These are phyloP conservation scores for Wasmannia auropunctata DNA, from an alignment of 1,140 invertebrate species.

Conservation along the genomic window DNA sequence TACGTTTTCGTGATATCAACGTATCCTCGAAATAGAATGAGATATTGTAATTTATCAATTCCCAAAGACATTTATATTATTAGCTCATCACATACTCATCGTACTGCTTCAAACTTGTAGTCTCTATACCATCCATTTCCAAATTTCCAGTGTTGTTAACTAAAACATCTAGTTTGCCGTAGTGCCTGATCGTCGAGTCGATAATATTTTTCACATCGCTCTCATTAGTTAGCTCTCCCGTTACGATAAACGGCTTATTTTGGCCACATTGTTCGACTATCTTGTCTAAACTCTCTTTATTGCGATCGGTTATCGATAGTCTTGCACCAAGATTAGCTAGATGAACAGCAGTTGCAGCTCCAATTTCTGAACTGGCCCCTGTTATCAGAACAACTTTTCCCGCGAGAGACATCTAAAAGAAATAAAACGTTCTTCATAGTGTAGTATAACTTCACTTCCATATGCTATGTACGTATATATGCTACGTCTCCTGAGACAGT, in stretches of 20 bases:
- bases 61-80: not conserved
- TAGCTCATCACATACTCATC: conserved; percentile 85
- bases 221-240: conserved; percentile 92
- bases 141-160: conserved; percentile 96
- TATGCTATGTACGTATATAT: too few species aligned
- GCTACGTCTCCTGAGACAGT: too few species aligned
- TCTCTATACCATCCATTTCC: conserved; percentile 93
- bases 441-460: too few species aligned
- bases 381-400: conserved; percentile 90
- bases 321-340: conserved; percentile 90
- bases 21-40: too few species aligned
- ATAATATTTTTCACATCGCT: conserved; percentile 90
- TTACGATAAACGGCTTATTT: conserved; percentile 85
- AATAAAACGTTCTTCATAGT: not conserved
- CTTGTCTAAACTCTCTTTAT: conserved; percentile 88
- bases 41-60: not conserved
- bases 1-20: not conserved
- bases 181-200: conserved; percentile 89
- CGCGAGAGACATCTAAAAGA: conserved; percentile 87
- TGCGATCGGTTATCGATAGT: conserved; percentile 90
- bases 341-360: conserved; percentile 91
- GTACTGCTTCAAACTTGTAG: conserved; percentile 92
- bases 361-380: conserved; percentile 95
- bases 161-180: conserved; percentile 91
- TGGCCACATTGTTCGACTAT: conserved; percentile 88